Conservation (phyloP, 2,888 invertebrate species). For the Tortricodes alternella region DNA sequence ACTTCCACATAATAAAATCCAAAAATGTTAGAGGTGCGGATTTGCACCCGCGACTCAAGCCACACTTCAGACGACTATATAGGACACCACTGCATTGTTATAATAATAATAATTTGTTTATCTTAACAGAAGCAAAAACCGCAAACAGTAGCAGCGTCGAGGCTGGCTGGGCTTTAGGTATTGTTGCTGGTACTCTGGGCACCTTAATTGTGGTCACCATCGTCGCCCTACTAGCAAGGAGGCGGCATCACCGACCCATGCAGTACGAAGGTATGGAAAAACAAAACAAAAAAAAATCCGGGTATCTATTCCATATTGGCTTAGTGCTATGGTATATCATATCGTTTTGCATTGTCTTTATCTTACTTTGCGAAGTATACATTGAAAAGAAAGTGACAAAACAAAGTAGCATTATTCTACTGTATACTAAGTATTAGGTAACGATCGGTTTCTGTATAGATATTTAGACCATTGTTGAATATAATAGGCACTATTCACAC, state of each 20-base stretch:
- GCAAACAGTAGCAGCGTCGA: constrained; percentile 50
- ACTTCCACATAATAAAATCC: too few relatives aligned
- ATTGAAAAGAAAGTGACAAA: too few relatives aligned
- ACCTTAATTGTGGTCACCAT: constrained; percentile 86
- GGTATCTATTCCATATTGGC: background rate
- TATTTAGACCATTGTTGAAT: too few relatives aligned
- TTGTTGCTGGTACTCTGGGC: constrained; percentile 86
- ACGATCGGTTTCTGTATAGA: too few relatives aligned
- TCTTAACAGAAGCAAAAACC: constrained; percentile 57
- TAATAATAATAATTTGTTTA: constrained; percentile 3
- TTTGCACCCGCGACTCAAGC: too few relatives aligned
- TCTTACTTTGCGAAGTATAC: too few relatives aligned
- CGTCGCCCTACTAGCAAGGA: constrained; percentile 84
- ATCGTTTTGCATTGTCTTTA: background rate
- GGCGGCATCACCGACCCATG: constrained; percentile 78
- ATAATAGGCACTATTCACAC: too few relatives aligned
- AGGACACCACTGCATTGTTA: too few relatives aligned
- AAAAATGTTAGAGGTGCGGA: too few relatives aligned
- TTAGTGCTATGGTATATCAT: constrained; percentile 30
- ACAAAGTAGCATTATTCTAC: too few relatives aligned
- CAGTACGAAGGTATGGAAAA: constrained; percentile 74
- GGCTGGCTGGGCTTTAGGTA: constrained; percentile 79
- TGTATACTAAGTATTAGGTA: too few relatives aligned
- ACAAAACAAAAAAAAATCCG: background rate
- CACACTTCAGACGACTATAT: too few relatives aligned